A percentile compares a stretch with the other conserved stretches of the same genome.
Evolutionary conservation across 2,113 vertebrate species (phyloP).

Genomic region (Cinclus mexicanus): DNA sequence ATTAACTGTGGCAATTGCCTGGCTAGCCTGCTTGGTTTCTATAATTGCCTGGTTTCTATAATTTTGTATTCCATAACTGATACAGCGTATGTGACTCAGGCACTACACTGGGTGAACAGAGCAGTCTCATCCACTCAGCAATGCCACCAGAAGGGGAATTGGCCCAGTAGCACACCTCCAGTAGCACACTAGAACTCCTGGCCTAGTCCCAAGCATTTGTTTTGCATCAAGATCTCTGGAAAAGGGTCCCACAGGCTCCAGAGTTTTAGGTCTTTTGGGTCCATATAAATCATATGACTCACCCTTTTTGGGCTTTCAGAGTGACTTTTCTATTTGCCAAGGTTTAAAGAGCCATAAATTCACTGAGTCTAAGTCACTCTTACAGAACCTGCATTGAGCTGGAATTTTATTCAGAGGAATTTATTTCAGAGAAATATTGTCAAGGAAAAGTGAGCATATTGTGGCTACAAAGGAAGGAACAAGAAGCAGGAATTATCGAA

Average conservation of each 20-base stretch:
- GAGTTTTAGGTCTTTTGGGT: background rate
- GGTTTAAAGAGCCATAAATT: background rate
- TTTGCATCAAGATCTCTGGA: background rate
- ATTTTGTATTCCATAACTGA: background rate
- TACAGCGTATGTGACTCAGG: fast-evolving
- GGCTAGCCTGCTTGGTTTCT: background rate
- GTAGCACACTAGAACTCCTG: too few relatives aligned
- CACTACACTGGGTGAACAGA: background rate
- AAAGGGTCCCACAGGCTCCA: background rate
- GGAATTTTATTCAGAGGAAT: background rate
- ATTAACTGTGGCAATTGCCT: background rate
- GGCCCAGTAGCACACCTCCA: background rate
- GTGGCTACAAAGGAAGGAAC: background rate
- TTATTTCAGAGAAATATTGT: background rate
- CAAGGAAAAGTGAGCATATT: background rate
- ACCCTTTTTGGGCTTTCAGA: background rate
- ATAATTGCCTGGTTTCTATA: background rate
- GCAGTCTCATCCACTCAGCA: fast-evolving
- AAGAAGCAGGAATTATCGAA: background rate
- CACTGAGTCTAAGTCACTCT: background rate
- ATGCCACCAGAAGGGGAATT: background rate
- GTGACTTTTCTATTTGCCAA: background rate
- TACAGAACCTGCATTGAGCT: background rate
- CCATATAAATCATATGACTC: background rate
- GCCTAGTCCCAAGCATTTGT: background rate